phyloP scores from a whole-genome alignment of 2,797 vertebrate genomes.

The Rhinella marina region DNA sequence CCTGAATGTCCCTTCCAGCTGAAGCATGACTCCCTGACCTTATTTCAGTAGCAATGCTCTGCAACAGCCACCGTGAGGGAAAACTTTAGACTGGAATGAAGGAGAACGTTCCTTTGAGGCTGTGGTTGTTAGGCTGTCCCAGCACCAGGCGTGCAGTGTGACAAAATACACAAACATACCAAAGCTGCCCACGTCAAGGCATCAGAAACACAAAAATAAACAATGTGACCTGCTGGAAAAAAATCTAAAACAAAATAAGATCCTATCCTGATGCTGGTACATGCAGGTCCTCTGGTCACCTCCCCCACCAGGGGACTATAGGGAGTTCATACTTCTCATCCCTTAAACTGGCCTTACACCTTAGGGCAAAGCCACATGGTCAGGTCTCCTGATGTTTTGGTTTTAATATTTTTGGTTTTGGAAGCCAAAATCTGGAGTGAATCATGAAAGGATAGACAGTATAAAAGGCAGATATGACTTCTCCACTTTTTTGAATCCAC shows the following conservation, averaged over 20 bases:
- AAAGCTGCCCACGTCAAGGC: background rate
- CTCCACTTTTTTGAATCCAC: too few relatives aligned
- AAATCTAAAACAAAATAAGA: background rate
- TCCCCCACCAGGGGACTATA: background rate
- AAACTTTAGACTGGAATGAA: background rate
- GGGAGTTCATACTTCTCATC: background rate
- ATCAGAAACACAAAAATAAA: background rate
- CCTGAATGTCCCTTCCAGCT: background rate
- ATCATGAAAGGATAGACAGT: too few relatives aligned
- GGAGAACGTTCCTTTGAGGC: slow-evolving; percentile 20
- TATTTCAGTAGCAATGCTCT: background rate
- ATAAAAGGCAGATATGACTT: too few relatives aligned
- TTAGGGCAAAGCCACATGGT: too few relatives aligned
- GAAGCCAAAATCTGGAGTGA: too few relatives aligned
- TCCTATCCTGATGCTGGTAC: background rate
- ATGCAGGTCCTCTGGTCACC: background rate
- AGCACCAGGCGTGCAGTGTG: background rate
- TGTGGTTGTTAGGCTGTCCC: slow-evolving; percentile 14
- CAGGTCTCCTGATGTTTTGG: too few relatives aligned
- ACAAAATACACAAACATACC: slow-evolving; percentile 29
- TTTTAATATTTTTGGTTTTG: too few relatives aligned
- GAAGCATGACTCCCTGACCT: background rate
- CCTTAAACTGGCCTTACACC: too few relatives aligned
- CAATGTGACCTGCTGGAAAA: background rate
- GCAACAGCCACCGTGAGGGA: slow-evolving; percentile 1